Conservation (phyloP, 2,888 invertebrate species). For the Catocala fraxini region DNA sequence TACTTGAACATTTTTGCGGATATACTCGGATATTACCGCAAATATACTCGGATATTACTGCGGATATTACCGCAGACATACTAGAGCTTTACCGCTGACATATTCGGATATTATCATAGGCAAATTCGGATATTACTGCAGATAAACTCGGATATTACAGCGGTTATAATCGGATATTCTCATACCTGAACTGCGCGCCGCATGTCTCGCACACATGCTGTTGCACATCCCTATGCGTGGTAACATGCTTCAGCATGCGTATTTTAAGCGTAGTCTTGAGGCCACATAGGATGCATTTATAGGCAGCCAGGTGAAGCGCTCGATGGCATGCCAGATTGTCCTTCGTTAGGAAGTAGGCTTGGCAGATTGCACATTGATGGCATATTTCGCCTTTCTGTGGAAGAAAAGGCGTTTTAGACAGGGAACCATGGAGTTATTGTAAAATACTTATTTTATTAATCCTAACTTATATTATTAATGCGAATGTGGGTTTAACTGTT, state of each 20-base stretch:
- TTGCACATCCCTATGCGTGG: slow-evolving; percentile 25
- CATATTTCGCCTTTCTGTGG: slow-evolving; percentile 66
- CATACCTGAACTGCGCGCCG: slow-evolving; percentile 63
- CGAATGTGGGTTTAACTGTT: no score
- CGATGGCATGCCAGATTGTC: slow-evolving; percentile 68
- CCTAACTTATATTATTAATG: no score
- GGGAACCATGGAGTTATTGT: no score
- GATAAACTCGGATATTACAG: background rate
- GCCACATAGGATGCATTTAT: slow-evolving; percentile 62
- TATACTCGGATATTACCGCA: background rate
- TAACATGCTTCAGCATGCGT: slow-evolving; percentile 60
- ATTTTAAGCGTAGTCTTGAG: slow-evolving; percentile 60
- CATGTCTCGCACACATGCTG: slow-evolving; percentile 59
- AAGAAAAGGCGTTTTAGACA: background rate
- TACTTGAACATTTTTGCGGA: no score
- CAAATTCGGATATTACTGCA: background rate
- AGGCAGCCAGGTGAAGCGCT: slow-evolving; percentile 62
- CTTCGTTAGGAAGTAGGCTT: slow-evolving; percentile 66
- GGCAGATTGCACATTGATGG: slow-evolving; percentile 73
- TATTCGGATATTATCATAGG: background rate
- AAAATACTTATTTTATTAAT: no score
- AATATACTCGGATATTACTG: background rate
- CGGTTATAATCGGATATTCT: background rate
- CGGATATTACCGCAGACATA: background rate
- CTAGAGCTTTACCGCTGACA: no score